Evolutionary conservation across 1,140 invertebrate species (phyloP).

Genomic region (Calephelis virginiensis): DNA sequence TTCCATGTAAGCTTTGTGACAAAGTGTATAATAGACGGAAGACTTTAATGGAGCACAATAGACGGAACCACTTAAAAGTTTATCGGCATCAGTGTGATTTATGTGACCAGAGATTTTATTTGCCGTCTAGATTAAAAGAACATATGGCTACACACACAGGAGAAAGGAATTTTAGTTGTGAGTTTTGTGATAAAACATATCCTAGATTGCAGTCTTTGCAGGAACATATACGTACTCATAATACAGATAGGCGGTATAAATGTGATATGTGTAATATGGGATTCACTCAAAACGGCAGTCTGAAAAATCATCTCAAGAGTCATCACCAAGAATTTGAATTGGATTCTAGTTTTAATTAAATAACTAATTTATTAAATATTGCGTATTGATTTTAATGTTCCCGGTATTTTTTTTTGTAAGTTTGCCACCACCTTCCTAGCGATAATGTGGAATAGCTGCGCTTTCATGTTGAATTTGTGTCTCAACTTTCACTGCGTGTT

Average conservation of each 20-base stretch:
- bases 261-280: constrained; percentile 53
- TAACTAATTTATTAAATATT: constrained; percentile 3
- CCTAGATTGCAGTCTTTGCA: constrained; percentile 58
- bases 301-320: constrained; percentile 57
- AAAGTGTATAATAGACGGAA: constrained; percentile 67
- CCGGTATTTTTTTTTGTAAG: too few species aligned
- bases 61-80: constrained; percentile 62
- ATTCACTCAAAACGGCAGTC: constrained; percentile 49
- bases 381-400: background rate
- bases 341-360: constrained; percentile 24
- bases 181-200: constrained; percentile 66
- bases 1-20: constrained; percentile 62
- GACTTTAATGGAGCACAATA: constrained; percentile 62
- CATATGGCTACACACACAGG: constrained; percentile 69
- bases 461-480: too few species aligned
- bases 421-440: too few species aligned
- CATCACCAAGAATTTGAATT: constrained; percentile 45
- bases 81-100: constrained; percentile 61
- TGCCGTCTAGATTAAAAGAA: constrained; percentile 61
- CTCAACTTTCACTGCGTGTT: too few species aligned
- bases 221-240: constrained; percentile 54
- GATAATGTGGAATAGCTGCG: too few species aligned
- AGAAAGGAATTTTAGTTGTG: constrained; percentile 61
- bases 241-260: constrained; percentile 48
- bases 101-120: constrained; percentile 62